These are phyloP conservation scores for Bimastos eiseni DNA, from an alignment of 2,888 invertebrate genomes.

Conservation along the genomic window DNA sequence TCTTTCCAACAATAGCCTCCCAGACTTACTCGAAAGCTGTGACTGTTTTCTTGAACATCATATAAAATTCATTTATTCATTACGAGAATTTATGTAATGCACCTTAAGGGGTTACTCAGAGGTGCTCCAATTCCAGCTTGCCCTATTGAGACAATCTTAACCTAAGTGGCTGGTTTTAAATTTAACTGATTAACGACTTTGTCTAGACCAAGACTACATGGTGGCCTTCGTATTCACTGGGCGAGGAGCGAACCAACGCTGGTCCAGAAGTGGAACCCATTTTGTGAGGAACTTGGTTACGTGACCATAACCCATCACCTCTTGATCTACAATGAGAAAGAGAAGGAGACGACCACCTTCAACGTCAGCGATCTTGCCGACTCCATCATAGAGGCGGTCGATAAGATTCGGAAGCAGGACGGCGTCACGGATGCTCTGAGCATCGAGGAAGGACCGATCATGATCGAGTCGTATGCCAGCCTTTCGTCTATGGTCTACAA, in stretches of 20 bases:
- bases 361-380: slow-evolving; percentile 63
- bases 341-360: slow-evolving; percentile 58
- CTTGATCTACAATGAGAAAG: slow-evolving; percentile 58
- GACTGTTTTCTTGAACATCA: neutral
- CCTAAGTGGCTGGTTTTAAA: neutral
- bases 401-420: slow-evolving; percentile 16
- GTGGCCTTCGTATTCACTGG: slow-evolving; percentile 78
- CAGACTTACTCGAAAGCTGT: neutral
- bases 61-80: too few relatives aligned
- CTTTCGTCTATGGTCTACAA: slow-evolving; percentile 78
- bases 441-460: slow-evolving; percentile 64
- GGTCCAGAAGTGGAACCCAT: slow-evolving; percentile 78
- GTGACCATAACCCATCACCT: slow-evolving; percentile 81
- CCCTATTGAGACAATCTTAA: too few relatives aligned
- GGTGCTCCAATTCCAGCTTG: too few relatives aligned
- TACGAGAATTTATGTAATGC: too few relatives aligned
- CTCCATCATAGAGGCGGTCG: slow-evolving; percentile 47
- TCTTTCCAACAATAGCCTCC: too few relatives aligned
- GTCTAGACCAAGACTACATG: slow-evolving; percentile 71
- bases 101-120: too few relatives aligned
- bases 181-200: neutral
- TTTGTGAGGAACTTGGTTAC: slow-evolving; percentile 77
- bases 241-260: slow-evolving; percentile 69
- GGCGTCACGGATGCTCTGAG: neutral
- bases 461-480: slow-evolving; percentile 81